These are phyloP conservation scores for Palloptera scutellata DNA, from an alignment of 2,888 invertebrate genomes.

Conservation along the genomic window DNA sequence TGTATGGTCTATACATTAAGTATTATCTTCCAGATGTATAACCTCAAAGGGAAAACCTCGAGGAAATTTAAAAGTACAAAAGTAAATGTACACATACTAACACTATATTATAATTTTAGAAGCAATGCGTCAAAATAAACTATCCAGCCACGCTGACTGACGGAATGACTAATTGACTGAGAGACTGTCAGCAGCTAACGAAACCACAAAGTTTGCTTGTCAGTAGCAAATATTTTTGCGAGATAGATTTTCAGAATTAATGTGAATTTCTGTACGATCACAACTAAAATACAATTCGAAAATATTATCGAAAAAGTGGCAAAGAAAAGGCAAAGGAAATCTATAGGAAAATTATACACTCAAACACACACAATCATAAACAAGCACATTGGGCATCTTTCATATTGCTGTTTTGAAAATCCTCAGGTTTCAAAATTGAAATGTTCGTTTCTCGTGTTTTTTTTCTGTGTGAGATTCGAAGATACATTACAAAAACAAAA, in stretches of 20 bases:
- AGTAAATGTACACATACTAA: constrained; percentile 9
- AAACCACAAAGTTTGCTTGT: not conserved
- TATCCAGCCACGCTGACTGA: not conserved
- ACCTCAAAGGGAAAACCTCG: too few species aligned
- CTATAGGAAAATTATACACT: not conserved
- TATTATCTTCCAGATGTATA: too few species aligned
- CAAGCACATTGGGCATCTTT: not conserved
- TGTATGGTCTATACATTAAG: too few species aligned
- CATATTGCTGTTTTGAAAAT: constrained; percentile 29
- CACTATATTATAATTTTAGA: constrained; percentile 1
- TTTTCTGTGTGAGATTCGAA: constrained; percentile 1
- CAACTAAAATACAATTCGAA: too few species aligned
- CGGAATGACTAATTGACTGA: constrained; percentile 1
- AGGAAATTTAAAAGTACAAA: not conserved
- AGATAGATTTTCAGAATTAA: too few species aligned
- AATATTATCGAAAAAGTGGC: too few species aligned
- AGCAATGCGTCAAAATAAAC: constrained; percentile 8
- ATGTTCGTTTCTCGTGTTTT: constrained; percentile 2
- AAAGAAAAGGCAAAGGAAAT: too few species aligned
- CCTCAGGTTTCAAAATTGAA: constrained; percentile 40
- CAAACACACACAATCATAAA: constrained; percentile 3
- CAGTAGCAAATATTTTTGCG: not conserved
- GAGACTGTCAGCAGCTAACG: not conserved
- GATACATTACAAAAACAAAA: constrained; percentile 3
- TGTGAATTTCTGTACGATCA: too few species aligned